A percentile compares a stretch with the other conserved stretches of the same genome.
Evolutionary conservation across 2,888 invertebrate genomes (phyloP).

Genomic region (Dugesia japonica): DNA sequence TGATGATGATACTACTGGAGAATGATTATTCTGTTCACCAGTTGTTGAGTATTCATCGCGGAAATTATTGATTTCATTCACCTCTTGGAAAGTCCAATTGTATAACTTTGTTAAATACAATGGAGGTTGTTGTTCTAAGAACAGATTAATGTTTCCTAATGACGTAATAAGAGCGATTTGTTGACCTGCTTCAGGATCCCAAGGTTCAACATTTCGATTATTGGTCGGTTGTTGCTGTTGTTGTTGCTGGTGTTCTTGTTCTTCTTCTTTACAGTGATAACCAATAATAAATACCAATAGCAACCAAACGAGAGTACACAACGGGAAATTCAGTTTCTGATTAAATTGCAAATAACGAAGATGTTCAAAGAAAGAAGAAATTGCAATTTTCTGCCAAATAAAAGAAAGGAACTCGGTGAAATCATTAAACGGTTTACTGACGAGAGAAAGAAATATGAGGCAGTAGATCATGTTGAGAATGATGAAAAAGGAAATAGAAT

Average conservation of each 20-base stretch:
- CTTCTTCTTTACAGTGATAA: neutral
- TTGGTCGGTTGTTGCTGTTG: neutral
- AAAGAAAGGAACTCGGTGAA: neutral
- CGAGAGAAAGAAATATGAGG: neutral
- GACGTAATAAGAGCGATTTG: neutral
- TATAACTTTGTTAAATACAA: neutral
- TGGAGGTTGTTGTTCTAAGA: neutral
- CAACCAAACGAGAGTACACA: neutral
- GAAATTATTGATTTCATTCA: neutral
- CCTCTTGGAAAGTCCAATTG: neutral
- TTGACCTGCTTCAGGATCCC: neutral
- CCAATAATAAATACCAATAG: neutral
- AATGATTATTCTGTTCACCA: too few relatives aligned
- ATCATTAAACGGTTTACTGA: neutral
- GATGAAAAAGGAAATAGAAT: neutral
- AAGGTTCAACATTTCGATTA: neutral
- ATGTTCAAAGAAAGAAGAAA: neutral
- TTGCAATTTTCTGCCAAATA: neutral
- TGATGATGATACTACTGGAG: too few relatives aligned
- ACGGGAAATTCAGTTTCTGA: neutral
- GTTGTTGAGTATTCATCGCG: too few relatives aligned
- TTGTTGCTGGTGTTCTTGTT: neutral
- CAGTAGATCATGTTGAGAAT: neutral
- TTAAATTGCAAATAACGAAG: neutral
- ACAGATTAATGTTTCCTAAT: neutral